Percentiles rank a stretch among this genome's conserved stretches.
phyloP scores from a whole-genome alignment of 2,797 vertebrate genomes.

The Zonotrichia albicollis region DNA sequence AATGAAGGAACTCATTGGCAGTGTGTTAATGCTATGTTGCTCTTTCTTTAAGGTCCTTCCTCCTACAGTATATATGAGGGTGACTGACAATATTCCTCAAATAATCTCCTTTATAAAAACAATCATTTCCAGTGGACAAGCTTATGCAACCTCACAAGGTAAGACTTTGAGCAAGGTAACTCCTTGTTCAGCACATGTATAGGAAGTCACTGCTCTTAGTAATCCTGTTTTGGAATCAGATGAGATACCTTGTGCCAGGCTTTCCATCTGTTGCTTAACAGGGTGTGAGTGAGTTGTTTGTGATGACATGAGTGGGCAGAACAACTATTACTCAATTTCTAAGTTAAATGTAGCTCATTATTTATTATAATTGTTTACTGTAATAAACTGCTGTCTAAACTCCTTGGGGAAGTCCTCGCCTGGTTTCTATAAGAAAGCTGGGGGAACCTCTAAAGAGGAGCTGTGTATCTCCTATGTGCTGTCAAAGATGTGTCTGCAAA shows the following conservation, averaged over 20 bases:
- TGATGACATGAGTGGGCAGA: neutral
- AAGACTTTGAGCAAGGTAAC: neutral
- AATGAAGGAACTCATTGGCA: neutral
- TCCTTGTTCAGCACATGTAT: neutral
- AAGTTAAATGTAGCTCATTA: neutral
- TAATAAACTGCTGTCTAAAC: neutral
- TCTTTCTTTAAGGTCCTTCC: constrained; percentile 84
- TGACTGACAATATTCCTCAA: constrained; percentile 91
- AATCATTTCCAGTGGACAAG: constrained; percentile 85
- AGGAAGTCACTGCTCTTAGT: neutral
- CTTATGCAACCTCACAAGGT: constrained; percentile 87
- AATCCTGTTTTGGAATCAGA: neutral
- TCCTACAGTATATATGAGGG: constrained; percentile 87
- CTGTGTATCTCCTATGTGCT: neutral
- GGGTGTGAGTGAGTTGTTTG: neutral
- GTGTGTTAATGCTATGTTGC: neutral
- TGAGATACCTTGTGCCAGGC: neutral
- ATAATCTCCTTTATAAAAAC: constrained; percentile 88
- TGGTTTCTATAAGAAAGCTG: neutral
- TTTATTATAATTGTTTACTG: neutral
- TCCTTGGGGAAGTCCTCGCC: neutral
- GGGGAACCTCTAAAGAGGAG: neutral
- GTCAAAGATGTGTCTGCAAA: neutral
- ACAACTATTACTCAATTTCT: neutral
- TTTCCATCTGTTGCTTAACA: neutral